A percentile compares a stretch with the other conserved stretches of the same genome.
Conservation (phyloP, 92 coral and sea anemone genomes). For the Anthopleura xanthogrammica region DNA sequence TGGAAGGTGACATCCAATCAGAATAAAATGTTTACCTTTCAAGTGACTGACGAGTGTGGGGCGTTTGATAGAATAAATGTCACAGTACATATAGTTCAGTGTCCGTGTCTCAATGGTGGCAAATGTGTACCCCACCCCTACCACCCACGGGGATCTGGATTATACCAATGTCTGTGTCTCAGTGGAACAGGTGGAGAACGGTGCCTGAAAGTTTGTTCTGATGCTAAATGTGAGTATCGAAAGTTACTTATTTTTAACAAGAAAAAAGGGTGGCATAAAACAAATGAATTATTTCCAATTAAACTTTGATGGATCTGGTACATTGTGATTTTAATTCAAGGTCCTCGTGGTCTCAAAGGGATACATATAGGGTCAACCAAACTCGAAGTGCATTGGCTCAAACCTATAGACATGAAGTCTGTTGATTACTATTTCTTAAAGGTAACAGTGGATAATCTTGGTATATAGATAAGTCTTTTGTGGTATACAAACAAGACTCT, state of each 20-base stretch:
- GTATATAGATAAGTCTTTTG: too few species aligned
- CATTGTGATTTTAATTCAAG: background rate
- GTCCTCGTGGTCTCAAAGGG: constrained; percentile 4
- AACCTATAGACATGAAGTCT: background rate
- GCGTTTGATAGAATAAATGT: constrained; percentile 32
- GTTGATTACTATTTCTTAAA: background rate
- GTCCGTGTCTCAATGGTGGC: constrained; percentile 48
- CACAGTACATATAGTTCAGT: constrained; percentile 22
- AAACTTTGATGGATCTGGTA: too few species aligned
- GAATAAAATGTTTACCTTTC: constrained; percentile 38
- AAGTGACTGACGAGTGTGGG: constrained; percentile 68
- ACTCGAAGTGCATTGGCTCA: background rate
- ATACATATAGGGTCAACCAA: background rate
- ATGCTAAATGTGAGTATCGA: background rate
- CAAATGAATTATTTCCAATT: too few species aligned
- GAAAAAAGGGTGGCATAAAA: too few species aligned
- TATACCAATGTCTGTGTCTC: constrained; percentile 18
- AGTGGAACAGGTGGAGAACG: constrained; percentile 12
- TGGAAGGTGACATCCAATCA: constrained; percentile 32
- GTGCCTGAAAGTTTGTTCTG: background rate
- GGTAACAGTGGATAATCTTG: too few species aligned
- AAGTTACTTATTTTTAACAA: too few species aligned
- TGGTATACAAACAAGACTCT: too few species aligned
- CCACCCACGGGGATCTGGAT: constrained; percentile 34
- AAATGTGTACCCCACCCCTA: constrained; percentile 30